Conservation (phyloP, 2,113 vertebrate genomes). For the Alligator mississippiensis region DNA sequence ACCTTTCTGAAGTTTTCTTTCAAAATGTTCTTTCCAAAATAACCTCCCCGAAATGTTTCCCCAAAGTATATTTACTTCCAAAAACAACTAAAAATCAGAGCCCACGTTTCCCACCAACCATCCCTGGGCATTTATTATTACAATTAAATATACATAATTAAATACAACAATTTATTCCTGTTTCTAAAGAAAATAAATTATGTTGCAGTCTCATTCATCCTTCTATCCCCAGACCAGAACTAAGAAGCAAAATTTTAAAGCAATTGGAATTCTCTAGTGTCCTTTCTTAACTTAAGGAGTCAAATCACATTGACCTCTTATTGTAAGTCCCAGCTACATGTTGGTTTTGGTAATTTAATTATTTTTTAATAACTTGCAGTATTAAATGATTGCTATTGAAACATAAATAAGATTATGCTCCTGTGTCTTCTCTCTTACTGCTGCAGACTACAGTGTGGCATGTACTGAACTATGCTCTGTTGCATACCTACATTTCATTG, state of each 20-base stretch:
- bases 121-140: constrained; percentile 71
- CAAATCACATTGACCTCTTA: constrained; percentile 63
- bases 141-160: constrained; percentile 74
- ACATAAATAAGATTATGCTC: constrained; percentile 68
- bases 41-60: background rate
- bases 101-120: constrained; percentile 70
- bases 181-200: constrained; percentile 71
- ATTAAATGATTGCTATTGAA: constrained; percentile 72
- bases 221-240: constrained; percentile 40
- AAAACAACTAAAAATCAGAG: constrained; percentile 66
- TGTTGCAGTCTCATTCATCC: constrained; percentile 50
- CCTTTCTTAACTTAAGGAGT: constrained; percentile 46
- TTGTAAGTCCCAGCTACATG: constrained; percentile 50
- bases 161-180: constrained; percentile 69
- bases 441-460: constrained; percentile 22
- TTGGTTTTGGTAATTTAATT: constrained; percentile 72
- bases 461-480: background rate
- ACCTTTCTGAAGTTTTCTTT: constrained; percentile 1
- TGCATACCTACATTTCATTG: constrained; percentile 25
- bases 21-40: constrained; percentile 47
- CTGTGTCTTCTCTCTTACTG: constrained; percentile 17
- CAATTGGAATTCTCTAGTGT: constrained; percentile 51
- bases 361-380: constrained; percentile 72
- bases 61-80: constrained; percentile 71
- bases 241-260: constrained; percentile 23